A percentile compares a stretch with the other conserved stretches of the same genome.
These are phyloP conservation scores for Trichoplusia ni DNA, from an alignment of 1,140 invertebrate species.

Conservation along the genomic window DNA sequence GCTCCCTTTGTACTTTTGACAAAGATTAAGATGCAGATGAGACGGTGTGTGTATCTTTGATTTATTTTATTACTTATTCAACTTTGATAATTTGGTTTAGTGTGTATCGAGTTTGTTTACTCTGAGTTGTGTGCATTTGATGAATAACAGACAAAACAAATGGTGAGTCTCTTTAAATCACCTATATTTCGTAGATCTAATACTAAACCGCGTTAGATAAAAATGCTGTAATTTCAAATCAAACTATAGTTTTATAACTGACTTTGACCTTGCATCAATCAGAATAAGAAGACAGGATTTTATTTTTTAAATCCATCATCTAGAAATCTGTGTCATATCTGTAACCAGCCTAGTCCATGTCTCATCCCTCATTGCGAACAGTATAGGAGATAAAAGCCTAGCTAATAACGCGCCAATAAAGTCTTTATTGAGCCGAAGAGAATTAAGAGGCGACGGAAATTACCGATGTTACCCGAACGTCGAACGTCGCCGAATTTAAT, in stretches of 20 bases:
- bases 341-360: not conserved
- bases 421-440: constrained; percentile 45
- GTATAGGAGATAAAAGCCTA: constrained; percentile 47
- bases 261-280: no score
- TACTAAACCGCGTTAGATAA: no score
- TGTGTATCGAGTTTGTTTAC: not conserved
- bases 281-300: no score
- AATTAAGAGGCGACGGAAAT: constrained; percentile 38
- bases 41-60: not conserved
- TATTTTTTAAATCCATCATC: not conserved
- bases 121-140: no score
- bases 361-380: constrained; percentile 28
- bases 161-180: no score
- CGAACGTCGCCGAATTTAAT: constrained; percentile 38
- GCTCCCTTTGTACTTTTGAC: constrained; percentile 11
- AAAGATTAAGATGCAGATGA: constrained; percentile 24
- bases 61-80: not conserved
- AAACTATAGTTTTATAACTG: no score
- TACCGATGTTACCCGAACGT: constrained; percentile 34
- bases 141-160: no score
- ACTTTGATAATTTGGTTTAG: not conserved
- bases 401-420: constrained; percentile 51
- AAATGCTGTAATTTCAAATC: no score
- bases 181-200: no score
- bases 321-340: constrained; percentile 14